phyloP scores from a whole-genome alignment of 2,797 vertebrate genomes.

The Sebastolobus alascanus region DNA sequence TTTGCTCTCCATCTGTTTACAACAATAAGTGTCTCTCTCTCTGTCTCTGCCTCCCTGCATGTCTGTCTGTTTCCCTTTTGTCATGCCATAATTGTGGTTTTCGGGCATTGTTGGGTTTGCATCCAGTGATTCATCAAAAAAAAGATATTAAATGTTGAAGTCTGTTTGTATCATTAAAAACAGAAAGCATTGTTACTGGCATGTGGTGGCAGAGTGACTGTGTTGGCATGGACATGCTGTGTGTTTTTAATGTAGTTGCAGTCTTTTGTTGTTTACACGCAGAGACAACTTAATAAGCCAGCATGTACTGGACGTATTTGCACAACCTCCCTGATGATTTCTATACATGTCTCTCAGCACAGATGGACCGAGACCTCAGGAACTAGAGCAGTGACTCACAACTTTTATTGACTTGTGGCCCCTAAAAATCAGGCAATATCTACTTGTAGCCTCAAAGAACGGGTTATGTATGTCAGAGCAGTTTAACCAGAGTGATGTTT shows the following conservation, averaged over 20 bases:
- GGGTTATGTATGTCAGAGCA: neutral
- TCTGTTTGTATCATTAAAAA: slow-evolving; percentile 27
- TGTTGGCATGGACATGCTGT: neutral
- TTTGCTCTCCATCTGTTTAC: slow-evolving; percentile 25
- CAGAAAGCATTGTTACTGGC: slow-evolving; percentile 7
- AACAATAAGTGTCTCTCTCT: neutral
- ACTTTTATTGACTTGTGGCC: neutral
- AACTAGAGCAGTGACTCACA: neutral
- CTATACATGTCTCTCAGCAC: neutral
- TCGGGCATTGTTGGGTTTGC: slow-evolving; percentile 36
- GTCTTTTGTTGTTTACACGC: slow-evolving; percentile 3
- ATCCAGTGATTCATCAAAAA: slow-evolving; percentile 35
- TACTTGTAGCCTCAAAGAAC: neutral
- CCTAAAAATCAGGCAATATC: neutral
- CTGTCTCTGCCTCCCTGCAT: neutral
- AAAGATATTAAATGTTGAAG: slow-evolving; percentile 35
- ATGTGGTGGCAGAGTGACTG: slow-evolving; percentile 3
- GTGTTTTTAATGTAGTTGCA: slow-evolving; percentile 1
- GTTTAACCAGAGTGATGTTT: neutral
- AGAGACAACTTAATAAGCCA: neutral
- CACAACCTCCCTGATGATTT: neutral
- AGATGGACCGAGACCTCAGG: neutral
- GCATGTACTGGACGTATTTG: neutral
- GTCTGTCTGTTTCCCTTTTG: slow-evolving; percentile 32
- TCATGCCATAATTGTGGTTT: slow-evolving; percentile 20